These are phyloP conservation scores for Tillus elongatus DNA, from an alignment of 2,888 invertebrate genomes.

Conservation along the genomic window DNA sequence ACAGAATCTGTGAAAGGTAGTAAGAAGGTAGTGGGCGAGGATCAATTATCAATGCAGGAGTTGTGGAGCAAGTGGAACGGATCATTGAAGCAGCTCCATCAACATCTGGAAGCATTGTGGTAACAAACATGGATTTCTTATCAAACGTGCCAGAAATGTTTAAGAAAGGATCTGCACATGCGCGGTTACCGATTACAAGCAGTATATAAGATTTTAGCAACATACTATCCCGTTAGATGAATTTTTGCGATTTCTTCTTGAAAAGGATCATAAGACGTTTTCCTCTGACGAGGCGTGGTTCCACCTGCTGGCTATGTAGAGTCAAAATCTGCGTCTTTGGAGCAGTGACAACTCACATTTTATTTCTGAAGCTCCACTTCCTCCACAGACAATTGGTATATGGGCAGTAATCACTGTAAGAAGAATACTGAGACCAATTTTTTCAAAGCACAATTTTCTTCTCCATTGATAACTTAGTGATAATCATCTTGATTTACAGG, in stretches of 20 bases:
- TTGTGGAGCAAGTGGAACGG: neutral
- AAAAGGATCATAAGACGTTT: neutral
- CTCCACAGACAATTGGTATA: neutral
- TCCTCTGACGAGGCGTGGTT: slow-evolving; percentile 1
- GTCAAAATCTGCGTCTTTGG: neutral
- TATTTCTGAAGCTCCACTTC: neutral
- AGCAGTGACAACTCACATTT: neutral
- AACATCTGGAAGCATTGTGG: neutral
- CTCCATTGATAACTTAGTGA: too few relatives aligned
- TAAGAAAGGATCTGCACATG: slow-evolving; percentile 3
- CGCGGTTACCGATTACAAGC: neutral
- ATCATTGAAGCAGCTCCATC: neutral
- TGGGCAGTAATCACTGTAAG: neutral
- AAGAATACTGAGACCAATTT: neutral
- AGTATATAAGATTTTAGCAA: neutral
- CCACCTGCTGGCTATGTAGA: slow-evolving; percentile 2
- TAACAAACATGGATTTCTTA: neutral
- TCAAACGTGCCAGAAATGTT: neutral
- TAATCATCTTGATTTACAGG: too few relatives aligned
- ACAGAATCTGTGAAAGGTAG: too few relatives aligned
- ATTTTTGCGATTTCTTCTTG: neutral
- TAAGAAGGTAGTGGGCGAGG: neutral
- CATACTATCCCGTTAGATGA: neutral
- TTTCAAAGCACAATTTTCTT: neutral
- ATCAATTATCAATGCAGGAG: neutral